Evolutionary conservation across 2,797 vertebrate species (phyloP).

Genomic region (Pagetopsis macropterus): DNA sequence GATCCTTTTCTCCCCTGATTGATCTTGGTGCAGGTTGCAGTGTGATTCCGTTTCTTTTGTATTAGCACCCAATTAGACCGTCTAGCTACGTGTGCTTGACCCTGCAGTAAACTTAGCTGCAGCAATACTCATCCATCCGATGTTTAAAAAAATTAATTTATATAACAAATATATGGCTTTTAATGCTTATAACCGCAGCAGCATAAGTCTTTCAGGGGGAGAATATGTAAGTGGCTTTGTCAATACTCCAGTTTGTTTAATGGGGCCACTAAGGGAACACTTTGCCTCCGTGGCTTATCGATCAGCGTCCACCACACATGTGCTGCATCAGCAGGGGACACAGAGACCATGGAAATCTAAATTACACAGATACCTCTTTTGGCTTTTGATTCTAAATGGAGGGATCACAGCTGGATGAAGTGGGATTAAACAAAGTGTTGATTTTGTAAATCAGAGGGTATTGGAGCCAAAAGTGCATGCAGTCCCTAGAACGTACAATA

Average conservation of each 20-base stretch:
- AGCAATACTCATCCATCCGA: background rate
- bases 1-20: background rate
- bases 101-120: background rate
- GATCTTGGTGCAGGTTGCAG: constrained; percentile 1
- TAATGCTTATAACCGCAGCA: constrained; percentile 9
- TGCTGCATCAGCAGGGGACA: constrained; percentile 49
- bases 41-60: background rate
- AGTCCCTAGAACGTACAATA: background rate
- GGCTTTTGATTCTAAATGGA: constrained; percentile 57
- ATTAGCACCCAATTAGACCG: background rate
- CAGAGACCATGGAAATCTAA: constrained; percentile 37
- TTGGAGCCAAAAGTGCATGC: constrained; percentile 39
- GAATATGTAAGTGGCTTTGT: constrained; percentile 37
- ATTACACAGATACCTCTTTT: constrained; percentile 56
- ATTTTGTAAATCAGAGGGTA: constrained; percentile 61
- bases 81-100: background rate
- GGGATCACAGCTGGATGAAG: constrained; percentile 60
- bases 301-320: constrained; percentile 51
- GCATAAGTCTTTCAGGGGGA: background rate
- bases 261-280: constrained; percentile 59
- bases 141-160: background rate
- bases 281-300: constrained; percentile 46
- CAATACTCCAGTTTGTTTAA: constrained; percentile 65
- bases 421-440: constrained; percentile 64
- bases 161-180: background rate